Base-by-base conservation (phyloP, 2,797 vertebrate genomes). In the Enteromius treurensis region DNA sequence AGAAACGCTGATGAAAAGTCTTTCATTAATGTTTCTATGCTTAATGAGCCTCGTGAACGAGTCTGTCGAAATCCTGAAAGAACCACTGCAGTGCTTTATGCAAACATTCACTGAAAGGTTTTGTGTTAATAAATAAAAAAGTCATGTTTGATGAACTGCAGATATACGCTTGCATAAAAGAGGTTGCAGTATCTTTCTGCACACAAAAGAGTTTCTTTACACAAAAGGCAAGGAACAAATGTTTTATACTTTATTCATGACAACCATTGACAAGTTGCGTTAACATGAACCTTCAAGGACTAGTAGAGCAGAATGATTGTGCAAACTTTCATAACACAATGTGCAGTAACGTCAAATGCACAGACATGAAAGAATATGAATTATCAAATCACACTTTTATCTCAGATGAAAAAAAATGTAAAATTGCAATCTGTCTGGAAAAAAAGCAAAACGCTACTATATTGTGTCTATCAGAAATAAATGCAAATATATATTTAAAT, bases 261-360 rank as follows among this genome's bases (percentile, higher is more conserved):
- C 55, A 62, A 64, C 15, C 17, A 32, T 13, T 64, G 55, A 62
- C 15, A 29, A 62, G 55, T 13, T 76, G 51, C 42, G 64, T 75
- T 88, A 87, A 53, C 19, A 79, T 89, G 76, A 87, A 86, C 6
- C 53, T 77, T 45, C 37, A 62, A 77, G 74, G 34, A 40, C 53
- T 58, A 37, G 73, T 5, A 76, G 51, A 76, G 74, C 73, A 76
- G 34, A 76, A 40, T 3, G 74, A 58, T 37, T 75, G 49, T 55
- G 29, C 73, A 55, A 75, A 55, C 51, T 58, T 58, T 37, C 32
- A 15, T 23, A 58, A 58, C 73, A 17, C 51, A 40, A 5, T 58
- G 74, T 40, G 14, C 21, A 76, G 62, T 21, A 77, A 62, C 23
- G 42, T 62, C 15, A 17, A 29, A 26, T 1, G 14, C 34, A 42